Base-by-base conservation (phyloP, 2,113 vertebrate species). In the Peromyscus leucopus region DNA sequence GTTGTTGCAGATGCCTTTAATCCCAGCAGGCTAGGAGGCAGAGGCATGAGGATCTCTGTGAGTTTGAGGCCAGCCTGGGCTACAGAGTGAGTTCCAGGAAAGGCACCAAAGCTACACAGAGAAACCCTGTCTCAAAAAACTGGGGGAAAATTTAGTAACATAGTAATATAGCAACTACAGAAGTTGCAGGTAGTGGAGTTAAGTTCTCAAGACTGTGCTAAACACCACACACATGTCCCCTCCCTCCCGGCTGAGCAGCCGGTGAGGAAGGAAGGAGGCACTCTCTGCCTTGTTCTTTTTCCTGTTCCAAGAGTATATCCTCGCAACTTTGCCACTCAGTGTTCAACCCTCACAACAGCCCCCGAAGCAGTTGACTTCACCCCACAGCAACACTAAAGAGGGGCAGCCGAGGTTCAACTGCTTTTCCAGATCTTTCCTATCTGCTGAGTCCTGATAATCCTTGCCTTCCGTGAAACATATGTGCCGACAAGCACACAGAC, bases 241-340 rank as follows among this genome's bases (percentile, higher is more conserved):
- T 24, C 72, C 74, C 26, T 46, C 13, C 0, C 1, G 57, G 11
- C 51, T 24, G 19, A 19, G 7, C 0, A 0, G n/a, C 7, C 83
- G 26, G 0, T 0, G 24, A 33, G 33, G 19, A 1, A 48, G 21
- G 46, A 36, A 48, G 21, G 46, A 36, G 31, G 16, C 0, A 0
- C 51, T 12, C 19, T 57, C 46, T 2, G 16, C 21, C 48, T 67
- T 13, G 0, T 2, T 57, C 89, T 48, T 51, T 36, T 72, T 59
- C 82, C 42, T 0, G 1, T 28, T n/a, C n/a, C 67, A 46, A 11
- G 75, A 65, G 36, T 1, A 2, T 10, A 0, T 0, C 1, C 63
- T n/a, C 39, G 36, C 13, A 21, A 82, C 7, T 0, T 1, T 7
- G 3, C 1, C 55, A 5, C 13, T 10, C 28, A 4, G 1, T 42